phyloP scores from a whole-genome alignment of 2,113 vertebrate species.

The Poecilia latipinna region DNA sequence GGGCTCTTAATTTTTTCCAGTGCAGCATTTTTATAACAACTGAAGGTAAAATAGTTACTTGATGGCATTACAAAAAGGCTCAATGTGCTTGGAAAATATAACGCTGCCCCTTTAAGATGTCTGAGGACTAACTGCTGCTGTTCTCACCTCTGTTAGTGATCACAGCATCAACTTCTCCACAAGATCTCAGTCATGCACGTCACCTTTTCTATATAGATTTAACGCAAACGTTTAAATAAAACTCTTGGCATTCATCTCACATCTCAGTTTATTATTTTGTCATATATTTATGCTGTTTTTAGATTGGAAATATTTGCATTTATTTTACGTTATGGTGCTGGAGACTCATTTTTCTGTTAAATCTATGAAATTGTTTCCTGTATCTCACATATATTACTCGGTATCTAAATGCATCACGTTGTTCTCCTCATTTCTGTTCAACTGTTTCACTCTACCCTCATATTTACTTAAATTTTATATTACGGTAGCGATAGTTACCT shows the following conservation, averaged over 20 bases:
- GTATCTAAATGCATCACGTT: not conserved
- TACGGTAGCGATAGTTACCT: not conserved
- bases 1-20: too few species aligned
- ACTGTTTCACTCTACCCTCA: not conserved
- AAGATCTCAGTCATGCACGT: not conserved
- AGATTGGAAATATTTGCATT: not conserved
- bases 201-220: not conserved
- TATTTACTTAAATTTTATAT: slow-evolving; percentile 12
- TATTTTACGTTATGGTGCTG: not conserved
- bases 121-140: too few species aligned
- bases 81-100: too few species aligned
- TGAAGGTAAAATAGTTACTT: too few species aligned
- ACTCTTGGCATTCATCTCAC: not conserved
- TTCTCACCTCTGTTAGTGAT: too few species aligned
- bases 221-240: not conserved
- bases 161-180: too few species aligned
- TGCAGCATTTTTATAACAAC: too few species aligned
- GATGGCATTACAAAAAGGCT: too few species aligned
- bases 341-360: not conserved
- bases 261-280: not conserved
- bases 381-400: not conserved
- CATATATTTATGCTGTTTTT: not conserved
- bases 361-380: not conserved
- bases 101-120: too few species aligned
- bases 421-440: not conserved